These are phyloP conservation scores for Murina feae DNA, from an alignment of 2,113 vertebrate genomes.

Conservation along the genomic window DNA sequence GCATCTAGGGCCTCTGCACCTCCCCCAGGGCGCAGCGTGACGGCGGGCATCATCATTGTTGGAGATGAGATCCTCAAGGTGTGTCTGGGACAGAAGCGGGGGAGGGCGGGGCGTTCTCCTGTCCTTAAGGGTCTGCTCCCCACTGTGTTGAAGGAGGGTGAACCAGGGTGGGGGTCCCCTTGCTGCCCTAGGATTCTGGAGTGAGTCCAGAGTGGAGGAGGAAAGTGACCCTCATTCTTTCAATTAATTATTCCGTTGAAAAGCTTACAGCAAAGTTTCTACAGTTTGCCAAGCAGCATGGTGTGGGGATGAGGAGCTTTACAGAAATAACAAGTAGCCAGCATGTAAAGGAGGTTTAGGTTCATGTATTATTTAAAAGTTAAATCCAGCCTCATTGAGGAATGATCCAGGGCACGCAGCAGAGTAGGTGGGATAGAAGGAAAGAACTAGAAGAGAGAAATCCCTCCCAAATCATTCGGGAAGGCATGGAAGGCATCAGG, in stretches of 20 bases:
- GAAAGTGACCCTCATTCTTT: background rate
- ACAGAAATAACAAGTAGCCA: background rate
- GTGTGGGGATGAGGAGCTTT: background rate
- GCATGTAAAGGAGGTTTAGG: background rate
- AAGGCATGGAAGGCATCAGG: background rate
- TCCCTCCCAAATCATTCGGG: background rate
- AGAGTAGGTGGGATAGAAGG: background rate
- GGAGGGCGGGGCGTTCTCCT: background rate
- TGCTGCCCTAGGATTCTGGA: background rate
- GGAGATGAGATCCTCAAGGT: conserved; percentile 98
- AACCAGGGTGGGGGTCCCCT: background rate
- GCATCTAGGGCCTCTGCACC: conserved; percentile 71
- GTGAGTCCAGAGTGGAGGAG: background rate
- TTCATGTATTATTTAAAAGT: background rate
- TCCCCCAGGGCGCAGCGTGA: conserved; percentile 71
- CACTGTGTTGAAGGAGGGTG: background rate
- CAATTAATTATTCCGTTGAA: background rate
- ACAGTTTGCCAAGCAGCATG: background rate
- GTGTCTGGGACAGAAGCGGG: background rate
- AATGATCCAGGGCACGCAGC: background rate
- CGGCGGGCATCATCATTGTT: conserved; percentile 93
- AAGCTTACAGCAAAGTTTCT: background rate
- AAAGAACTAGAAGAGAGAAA: background rate
- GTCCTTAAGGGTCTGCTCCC: background rate
- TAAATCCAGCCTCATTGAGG: background rate